Percentiles rank a stretch among this genome's conserved stretches.
Conservation (phyloP, 2,888 invertebrate species). For the Caenorhabditis imperialis region DNA sequence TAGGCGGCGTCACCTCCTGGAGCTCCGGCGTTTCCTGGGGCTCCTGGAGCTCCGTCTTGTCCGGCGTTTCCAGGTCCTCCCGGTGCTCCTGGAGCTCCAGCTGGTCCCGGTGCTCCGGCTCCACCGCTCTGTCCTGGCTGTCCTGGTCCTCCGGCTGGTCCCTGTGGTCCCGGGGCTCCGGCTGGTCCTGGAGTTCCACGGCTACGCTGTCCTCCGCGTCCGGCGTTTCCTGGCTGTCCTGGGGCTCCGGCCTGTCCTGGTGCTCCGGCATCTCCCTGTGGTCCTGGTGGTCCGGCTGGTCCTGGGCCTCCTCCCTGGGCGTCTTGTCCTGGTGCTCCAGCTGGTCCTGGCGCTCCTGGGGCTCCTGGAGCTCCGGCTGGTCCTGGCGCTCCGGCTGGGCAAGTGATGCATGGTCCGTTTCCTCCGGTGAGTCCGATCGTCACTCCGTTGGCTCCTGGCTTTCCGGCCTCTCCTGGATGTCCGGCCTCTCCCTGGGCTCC, state of each 20-base stretch:
- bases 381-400: constrained; percentile 55
- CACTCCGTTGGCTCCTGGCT: constrained; percentile 59
- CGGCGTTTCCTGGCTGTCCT: constrained; percentile 52
- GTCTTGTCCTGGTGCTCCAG: constrained; percentile 58
- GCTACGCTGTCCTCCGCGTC: constrained; percentile 33
- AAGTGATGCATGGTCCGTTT: constrained; percentile 44
- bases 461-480: constrained; percentile 60
- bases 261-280: constrained; percentile 57
- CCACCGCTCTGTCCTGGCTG: constrained; percentile 48
- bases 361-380: constrained; percentile 50
- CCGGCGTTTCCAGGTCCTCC: constrained; percentile 54
- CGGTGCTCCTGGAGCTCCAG: constrained; percentile 55
- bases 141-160: constrained; percentile 58
- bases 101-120: constrained; percentile 43
- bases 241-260: constrained; percentile 57
- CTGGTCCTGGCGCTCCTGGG: constrained; percentile 58
- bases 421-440: constrained; percentile 60
- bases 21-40: constrained; percentile 36
- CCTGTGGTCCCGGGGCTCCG: constrained; percentile 57
- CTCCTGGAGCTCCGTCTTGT: constrained; percentile 32
- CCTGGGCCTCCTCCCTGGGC: constrained; percentile 50
- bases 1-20: constrained; percentile 56
- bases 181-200: constrained; percentile 51
- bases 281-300: constrained; percentile 60
- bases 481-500: constrained; percentile 52